phyloP scores from a whole-genome alignment of 2,113 vertebrate species.

The Struthio camelus region DNA sequence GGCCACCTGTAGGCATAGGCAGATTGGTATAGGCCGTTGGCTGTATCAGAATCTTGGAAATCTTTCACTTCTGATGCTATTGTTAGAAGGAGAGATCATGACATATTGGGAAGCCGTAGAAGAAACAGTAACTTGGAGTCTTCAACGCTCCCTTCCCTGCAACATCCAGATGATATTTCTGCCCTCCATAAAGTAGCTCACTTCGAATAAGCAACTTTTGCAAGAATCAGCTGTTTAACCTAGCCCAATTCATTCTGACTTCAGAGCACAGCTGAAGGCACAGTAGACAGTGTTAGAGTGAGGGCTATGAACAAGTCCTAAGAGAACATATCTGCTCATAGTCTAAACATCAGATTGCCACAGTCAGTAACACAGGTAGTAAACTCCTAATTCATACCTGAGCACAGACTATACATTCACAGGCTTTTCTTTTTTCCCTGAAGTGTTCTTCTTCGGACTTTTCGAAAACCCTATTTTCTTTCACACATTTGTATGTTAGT shows the following conservation, averaged over 20 bases:
- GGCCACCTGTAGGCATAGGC: background rate
- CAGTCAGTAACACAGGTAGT: background rate
- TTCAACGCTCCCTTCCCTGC: background rate
- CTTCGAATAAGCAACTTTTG: background rate
- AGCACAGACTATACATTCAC: accelerated
- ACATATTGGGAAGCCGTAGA: background rate
- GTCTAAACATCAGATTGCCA: background rate
- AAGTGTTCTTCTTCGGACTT: background rate
- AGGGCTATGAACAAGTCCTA: background rate
- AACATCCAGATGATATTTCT: background rate
- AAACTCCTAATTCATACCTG: background rate
- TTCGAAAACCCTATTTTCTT: background rate
- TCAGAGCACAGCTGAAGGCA: background rate
- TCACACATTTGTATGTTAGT: background rate
- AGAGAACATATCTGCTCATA: background rate
- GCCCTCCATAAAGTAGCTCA: background rate
- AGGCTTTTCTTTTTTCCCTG: background rate
- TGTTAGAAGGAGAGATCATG: background rate
- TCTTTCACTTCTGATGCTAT: background rate
- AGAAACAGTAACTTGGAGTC: background rate
- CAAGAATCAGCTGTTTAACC: background rate
- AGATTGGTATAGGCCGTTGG: background rate
- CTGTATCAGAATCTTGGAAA: background rate
- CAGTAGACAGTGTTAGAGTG: background rate
- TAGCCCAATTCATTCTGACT: background rate